A percentile compares a stretch with the other conserved stretches of the same genome.
These are phyloP conservation scores for Gymnobelideus leadbeateri DNA, from an alignment of 2,113 vertebrate genomes.

Conservation along the genomic window DNA sequence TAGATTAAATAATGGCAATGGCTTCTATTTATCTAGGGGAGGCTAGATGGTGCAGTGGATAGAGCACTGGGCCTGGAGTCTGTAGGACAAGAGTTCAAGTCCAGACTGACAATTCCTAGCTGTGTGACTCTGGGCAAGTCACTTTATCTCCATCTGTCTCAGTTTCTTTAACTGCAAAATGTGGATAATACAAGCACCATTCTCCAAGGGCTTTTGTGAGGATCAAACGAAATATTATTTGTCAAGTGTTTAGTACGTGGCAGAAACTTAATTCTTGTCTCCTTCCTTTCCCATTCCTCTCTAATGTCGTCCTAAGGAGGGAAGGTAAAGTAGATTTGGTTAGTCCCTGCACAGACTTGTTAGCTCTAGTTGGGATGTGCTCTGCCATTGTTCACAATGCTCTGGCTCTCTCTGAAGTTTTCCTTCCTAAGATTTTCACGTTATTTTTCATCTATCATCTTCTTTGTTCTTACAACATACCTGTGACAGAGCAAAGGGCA, in stretches of 20 bases:
- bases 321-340: background rate
- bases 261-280: background rate
- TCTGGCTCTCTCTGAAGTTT: background rate
- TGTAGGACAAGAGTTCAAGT: background rate
- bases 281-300: background rate
- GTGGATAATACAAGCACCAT: background rate
- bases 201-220: background rate
- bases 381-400: background rate
- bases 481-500: background rate
- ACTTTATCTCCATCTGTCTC: background rate
- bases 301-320: background rate
- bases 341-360: background rate
- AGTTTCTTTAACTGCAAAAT: background rate
- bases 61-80: background rate
- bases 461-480: background rate
- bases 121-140: background rate
- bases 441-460: background rate
- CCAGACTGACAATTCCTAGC: background rate
- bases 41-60: background rate
- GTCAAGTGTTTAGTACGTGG: background rate
- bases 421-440: background rate
- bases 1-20: background rate
- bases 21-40: background rate
- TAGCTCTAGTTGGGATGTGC: background rate
- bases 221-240: background rate